These are phyloP conservation scores for Dicyrtomina minuta DNA, from an alignment of 2,888 invertebrate species.

Conservation along the genomic window DNA sequence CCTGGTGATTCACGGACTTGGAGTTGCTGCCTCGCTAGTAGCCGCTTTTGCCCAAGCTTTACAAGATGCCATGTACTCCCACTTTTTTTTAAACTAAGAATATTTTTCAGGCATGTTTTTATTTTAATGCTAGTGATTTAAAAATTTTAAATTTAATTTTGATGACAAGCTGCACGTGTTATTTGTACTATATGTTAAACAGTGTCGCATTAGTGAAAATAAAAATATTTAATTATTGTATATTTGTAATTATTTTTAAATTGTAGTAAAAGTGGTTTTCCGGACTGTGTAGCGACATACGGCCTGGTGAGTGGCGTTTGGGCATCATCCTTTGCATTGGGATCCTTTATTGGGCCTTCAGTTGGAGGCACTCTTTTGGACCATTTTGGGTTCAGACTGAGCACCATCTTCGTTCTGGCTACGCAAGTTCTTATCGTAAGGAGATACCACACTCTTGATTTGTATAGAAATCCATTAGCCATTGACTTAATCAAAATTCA, in stretches of 20 bases:
- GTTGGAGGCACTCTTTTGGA: conserved; percentile 55
- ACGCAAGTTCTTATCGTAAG: conserved; percentile 67
- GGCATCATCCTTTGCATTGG: conserved; percentile 74
- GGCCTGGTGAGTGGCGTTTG: conserved; percentile 86
- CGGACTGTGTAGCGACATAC: conserved; percentile 82
- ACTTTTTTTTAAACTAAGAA: too few species aligned
- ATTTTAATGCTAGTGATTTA: too few species aligned
- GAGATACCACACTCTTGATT: too few species aligned
- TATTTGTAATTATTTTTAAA: too few species aligned
- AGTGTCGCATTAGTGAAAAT: too few species aligned
- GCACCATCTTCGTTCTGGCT: conserved; percentile 70
- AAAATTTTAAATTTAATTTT: too few species aligned
- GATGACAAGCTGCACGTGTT: too few species aligned
- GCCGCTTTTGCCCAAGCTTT: conserved; percentile 84
- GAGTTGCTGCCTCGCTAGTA: conserved; percentile 81
- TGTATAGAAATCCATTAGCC: too few species aligned
- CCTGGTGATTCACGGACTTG: conserved; percentile 76
- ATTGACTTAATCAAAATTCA: too few species aligned
- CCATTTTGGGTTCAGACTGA: conserved; percentile 63
- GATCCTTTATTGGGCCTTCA: conserved; percentile 45
- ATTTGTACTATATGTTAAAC: too few species aligned
- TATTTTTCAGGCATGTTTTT: too few species aligned
- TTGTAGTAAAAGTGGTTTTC: conserved; percentile 75
- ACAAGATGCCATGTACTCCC: conserved; percentile 76
- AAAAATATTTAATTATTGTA: too few species aligned